Evolutionary conservation across 1,140 invertebrate genomes (phyloP).

Genomic region (Drosophila parvula): DNA sequence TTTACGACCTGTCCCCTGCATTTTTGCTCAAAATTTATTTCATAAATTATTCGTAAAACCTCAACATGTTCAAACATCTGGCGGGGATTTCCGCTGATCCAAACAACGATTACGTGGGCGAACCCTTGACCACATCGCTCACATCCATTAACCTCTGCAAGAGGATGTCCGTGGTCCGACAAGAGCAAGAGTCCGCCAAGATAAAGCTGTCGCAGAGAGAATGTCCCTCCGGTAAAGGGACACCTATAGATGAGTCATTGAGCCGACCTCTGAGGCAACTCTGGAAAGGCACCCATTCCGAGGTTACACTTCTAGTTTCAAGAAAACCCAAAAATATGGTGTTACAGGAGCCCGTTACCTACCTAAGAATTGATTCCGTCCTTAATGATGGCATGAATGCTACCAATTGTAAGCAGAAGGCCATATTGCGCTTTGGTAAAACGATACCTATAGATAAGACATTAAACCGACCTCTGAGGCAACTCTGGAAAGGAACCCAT

Average conservation of each 20-base stretch:
- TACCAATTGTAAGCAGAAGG: neutral
- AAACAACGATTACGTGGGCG: conserved; percentile 11
- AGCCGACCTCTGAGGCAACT: neutral
- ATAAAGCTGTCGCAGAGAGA: no score
- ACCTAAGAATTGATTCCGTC: neutral
- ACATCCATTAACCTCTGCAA: neutral
- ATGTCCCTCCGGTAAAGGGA: no score
- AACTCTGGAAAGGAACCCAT: neutral
- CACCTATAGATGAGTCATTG: neutral
- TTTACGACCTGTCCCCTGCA: no score
- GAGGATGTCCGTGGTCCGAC: neutral
- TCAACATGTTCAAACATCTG: conserved; percentile 30
- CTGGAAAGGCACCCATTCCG: neutral
- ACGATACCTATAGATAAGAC: no score
- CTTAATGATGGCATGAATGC: neutral
- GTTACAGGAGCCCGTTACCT: conserved; percentile 7
- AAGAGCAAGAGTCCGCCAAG: neutral
- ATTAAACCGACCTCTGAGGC: neutral
- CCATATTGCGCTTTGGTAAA: no score
- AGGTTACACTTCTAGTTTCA: neutral
- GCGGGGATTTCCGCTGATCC: conserved; percentile 27
- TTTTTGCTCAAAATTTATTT: neutral
- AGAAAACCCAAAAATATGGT: neutral
- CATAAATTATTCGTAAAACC: conserved; percentile 13
- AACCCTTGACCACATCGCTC: neutral